Evolutionary conservation across 2,888 invertebrate genomes (phyloP).

Genomic region (Mycalesis mineus): DNA sequence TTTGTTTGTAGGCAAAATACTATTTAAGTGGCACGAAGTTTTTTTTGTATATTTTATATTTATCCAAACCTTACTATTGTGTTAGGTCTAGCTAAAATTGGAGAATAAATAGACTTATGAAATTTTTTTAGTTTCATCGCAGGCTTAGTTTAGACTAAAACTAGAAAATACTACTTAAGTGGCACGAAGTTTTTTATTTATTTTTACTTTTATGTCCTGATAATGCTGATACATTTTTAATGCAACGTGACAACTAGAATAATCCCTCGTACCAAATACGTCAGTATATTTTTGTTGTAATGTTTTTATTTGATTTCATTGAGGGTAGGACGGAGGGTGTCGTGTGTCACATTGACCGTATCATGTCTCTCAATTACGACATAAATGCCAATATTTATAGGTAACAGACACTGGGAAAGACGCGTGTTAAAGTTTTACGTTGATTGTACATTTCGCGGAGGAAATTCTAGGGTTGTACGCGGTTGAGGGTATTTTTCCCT

Average conservation of each 20-base stretch:
- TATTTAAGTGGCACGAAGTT: no score
- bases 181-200: no score
- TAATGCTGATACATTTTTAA: slow-evolving; percentile 2
- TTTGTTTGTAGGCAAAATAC: no score
- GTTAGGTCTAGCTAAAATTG: no score
- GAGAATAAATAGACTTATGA: no score
- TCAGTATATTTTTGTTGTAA: slow-evolving; percentile 35
- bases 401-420: slow-evolving; percentile 44
- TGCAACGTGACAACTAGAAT: slow-evolving; percentile 13
- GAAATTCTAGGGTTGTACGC: slow-evolving; percentile 8
- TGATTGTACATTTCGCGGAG: slow-evolving; percentile 12
- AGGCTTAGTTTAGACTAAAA: no score
- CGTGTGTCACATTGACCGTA: slow-evolving; percentile 60
- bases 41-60: no score
- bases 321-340: slow-evolving; percentile 53
- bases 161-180: no score
- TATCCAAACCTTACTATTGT: no score
- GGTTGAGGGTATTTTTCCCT: neutral
- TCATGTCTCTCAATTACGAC: slow-evolving; percentile 58
- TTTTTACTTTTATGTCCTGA: no score
- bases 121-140: no score
- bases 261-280: slow-evolving; percentile 22
- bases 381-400: slow-evolving; percentile 54
- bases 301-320: slow-evolving; percentile 63
- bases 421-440: slow-evolving; percentile 29